A percentile compares a stretch with the other conserved stretches of the same genome.
Evolutionary conservation across 2,888 invertebrate species (phyloP).

Genomic region (Macaria liturata): DNA sequence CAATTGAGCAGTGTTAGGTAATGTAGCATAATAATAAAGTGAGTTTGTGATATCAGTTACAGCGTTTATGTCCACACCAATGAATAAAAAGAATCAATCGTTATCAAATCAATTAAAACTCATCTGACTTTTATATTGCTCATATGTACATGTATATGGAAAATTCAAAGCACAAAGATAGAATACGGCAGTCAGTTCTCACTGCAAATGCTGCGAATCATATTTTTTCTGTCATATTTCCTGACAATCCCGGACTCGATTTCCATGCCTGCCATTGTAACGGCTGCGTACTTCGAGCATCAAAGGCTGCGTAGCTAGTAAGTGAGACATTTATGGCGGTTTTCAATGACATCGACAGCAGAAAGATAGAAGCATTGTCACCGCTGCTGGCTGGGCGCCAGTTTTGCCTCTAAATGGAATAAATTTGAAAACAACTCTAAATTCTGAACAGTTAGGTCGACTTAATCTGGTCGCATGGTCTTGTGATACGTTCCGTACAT

Average conservation of each 20-base stretch:
- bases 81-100: too few relatives aligned
- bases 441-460: slow-evolving; percentile 32
- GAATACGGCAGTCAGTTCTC: not conserved
- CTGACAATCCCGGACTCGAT: slow-evolving; percentile 23
- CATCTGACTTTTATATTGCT: too few relatives aligned
- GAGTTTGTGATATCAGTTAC: too few relatives aligned
- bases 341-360: slow-evolving; percentile 57
- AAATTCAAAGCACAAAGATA: too few relatives aligned
- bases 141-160: too few relatives aligned
- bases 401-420: slow-evolving; percentile 40
- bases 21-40: too few relatives aligned
- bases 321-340: slow-evolving; percentile 42
- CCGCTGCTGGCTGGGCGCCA: slow-evolving; percentile 59
- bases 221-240: slow-evolving; percentile 28
- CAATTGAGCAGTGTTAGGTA: too few relatives aligned
- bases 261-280: slow-evolving; percentile 35
- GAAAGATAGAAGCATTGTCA: slow-evolving; percentile 59
- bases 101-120: too few relatives aligned
- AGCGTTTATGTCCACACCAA: too few relatives aligned
- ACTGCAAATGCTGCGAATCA: slow-evolving; percentile 22
- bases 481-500: slow-evolving; percentile 14
- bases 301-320: slow-evolving; percentile 33
- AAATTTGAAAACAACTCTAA: slow-evolving; percentile 20
- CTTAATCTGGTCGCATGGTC: slow-evolving; percentile 8
- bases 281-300: too few relatives aligned